Evolutionary conservation across 2,113 vertebrate genomes (phyloP).

Genomic region (Neogale vison): DNA sequence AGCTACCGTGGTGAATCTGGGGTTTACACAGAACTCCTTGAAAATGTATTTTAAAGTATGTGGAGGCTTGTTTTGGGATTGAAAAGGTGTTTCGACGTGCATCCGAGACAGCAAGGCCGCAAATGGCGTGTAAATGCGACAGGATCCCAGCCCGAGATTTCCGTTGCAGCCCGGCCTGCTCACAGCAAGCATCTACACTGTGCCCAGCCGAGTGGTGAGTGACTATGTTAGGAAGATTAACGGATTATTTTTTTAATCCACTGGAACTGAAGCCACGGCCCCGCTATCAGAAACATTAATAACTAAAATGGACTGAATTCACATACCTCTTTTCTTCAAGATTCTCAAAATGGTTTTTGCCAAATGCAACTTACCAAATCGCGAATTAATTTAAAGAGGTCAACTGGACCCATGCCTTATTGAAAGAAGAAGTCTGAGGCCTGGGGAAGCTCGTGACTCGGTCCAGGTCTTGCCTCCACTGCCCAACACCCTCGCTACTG

Average conservation of each 20-base stretch:
- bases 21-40: background rate
- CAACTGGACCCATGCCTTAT: background rate
- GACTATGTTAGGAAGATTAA: conserved; percentile 72
- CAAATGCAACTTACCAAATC: conserved; percentile 45
- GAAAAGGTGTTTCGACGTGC: conserved; percentile 7
- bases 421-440: conserved; percentile 28
- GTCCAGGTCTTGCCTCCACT: background rate
- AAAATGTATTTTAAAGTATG: conserved; percentile 58
- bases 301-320: conserved; percentile 69
- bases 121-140: background rate
- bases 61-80: background rate
- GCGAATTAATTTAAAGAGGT: conserved; percentile 50
- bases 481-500: background rate
- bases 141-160: conserved; percentile 42
- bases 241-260: conserved; percentile 77
- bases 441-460: background rate
- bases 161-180: background rate
- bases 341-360: conserved; percentile 48
- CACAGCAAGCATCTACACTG: conserved; percentile 44
- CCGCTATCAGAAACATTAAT: conserved; percentile 67
- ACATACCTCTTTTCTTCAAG: conserved; percentile 61
- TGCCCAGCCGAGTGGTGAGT: conserved; percentile 44
- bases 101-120: background rate
- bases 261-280: conserved; percentile 45
- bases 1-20: background rate